Conservation (phyloP, 2,797 vertebrate genomes). For the Sebastes cheni region DNA sequence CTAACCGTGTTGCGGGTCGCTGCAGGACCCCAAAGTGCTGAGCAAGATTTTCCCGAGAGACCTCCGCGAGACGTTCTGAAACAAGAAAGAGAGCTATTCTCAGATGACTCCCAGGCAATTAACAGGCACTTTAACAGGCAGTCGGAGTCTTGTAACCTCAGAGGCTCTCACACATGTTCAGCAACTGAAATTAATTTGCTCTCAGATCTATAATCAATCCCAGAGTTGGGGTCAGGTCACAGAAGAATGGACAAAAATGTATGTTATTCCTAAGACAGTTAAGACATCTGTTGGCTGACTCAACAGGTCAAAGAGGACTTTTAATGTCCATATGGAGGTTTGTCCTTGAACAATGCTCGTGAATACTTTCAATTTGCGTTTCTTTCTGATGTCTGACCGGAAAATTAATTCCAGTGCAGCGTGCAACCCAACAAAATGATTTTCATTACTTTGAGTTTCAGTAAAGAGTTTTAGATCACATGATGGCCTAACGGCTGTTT, state of each 20-base stretch:
- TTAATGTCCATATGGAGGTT: background rate
- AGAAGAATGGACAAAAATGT: background rate
- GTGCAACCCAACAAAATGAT: background rate
- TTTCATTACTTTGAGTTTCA: background rate
- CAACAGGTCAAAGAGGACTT: background rate
- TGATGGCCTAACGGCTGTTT: background rate
- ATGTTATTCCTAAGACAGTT: background rate
- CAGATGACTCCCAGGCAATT: conserved; percentile 24
- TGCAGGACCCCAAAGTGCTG: conserved; percentile 90
- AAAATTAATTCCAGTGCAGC: background rate
- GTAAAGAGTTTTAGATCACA: background rate
- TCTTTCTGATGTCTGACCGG: conserved; percentile 1
- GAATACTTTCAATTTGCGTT: background rate
- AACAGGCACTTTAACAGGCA: conserved; percentile 24
- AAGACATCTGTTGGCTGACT: background rate
- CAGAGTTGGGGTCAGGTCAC: background rate
- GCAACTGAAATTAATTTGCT: conserved; percentile 14
- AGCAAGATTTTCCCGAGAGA: conserved; percentile 93
- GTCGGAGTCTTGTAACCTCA: background rate
- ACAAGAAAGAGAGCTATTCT: conserved; percentile 30
- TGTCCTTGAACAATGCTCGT: background rate
- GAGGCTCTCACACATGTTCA: conserved; percentile 10
- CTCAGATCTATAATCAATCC: conserved; percentile 7
- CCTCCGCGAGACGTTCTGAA: conserved; percentile 89
- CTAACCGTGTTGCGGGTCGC: conserved; percentile 87